Evolutionary conservation across 2,113 vertebrate species (phyloP).

Genomic region (Clarias macrocephalus): DNA sequence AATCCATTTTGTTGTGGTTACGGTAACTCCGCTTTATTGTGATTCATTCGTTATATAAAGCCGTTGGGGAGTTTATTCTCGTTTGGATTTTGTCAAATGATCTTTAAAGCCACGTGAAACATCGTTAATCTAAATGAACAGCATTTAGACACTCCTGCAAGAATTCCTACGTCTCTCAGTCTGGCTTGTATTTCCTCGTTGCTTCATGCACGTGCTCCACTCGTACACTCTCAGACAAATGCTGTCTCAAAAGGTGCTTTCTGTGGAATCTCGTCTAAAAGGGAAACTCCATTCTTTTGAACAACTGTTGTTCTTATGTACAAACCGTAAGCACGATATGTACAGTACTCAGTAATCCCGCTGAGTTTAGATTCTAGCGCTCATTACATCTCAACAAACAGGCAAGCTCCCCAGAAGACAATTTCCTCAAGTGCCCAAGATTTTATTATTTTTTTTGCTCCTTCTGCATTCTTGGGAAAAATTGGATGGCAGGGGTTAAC

Average conservation of each 20-base stretch:
- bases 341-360: background rate
- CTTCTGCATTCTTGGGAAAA: background rate
- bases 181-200: background rate
- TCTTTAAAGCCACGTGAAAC: background rate
- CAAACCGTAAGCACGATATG: background rate
- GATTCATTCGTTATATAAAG: too few relatives aligned
- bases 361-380: background rate
- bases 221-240: background rate
- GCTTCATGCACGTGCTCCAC: background rate
- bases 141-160: background rate
- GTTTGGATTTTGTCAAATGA: background rate
- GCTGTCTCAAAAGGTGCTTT: background rate
- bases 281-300: background rate
- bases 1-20: background rate
- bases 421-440: background rate
- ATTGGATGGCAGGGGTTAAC: background rate
- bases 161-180: background rate
- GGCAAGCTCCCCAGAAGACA: background rate
- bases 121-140: background rate
- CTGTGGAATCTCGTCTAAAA: background rate
- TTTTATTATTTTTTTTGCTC: background rate
- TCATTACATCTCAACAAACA: background rate
- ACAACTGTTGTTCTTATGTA: background rate
- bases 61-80: background rate
- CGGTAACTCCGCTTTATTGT: too few relatives aligned